These are phyloP conservation scores for Tetraneura akinire DNA, from an alignment of 1,140 invertebrate genomes.

Conservation along the genomic window DNA sequence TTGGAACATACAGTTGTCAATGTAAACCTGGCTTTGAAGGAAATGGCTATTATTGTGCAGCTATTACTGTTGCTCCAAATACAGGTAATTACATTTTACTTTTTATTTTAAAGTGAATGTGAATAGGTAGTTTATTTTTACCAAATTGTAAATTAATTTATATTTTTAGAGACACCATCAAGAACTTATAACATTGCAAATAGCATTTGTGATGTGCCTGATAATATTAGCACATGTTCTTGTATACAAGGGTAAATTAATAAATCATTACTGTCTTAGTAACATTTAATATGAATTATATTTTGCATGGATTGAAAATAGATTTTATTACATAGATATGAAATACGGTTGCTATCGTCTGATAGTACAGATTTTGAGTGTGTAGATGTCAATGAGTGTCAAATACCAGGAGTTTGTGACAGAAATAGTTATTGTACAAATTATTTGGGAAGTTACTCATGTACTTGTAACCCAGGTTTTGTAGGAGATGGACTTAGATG, in stretches of 20 bases:
- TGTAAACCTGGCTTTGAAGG: slow-evolving; percentile 69
- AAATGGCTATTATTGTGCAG: slow-evolving; percentile 61
- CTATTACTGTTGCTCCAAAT: slow-evolving; percentile 53
- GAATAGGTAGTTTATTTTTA: not conserved
- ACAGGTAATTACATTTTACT: slow-evolving; percentile 39
- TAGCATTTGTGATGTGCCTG: slow-evolving; percentile 11
- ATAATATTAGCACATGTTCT: slow-evolving; percentile 38
- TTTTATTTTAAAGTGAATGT: not conserved
- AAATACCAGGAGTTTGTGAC: slow-evolving; percentile 59
- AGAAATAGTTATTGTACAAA: slow-evolving; percentile 61
- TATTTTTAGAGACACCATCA: not conserved
- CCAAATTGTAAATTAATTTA: not conserved
- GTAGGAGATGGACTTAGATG: slow-evolving; percentile 63
- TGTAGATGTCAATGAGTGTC: slow-evolving; percentile 80
- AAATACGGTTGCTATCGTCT: slow-evolving; percentile 46
- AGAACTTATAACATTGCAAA: not conserved
- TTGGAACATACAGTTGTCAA: slow-evolving; percentile 74
- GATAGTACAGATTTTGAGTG: slow-evolving; percentile 53
- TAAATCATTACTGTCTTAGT: not conserved
- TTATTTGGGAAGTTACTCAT: slow-evolving; percentile 58
- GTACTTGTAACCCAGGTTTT: slow-evolving; percentile 62
- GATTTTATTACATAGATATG: slow-evolving; percentile 34
- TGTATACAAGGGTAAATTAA: slow-evolving; percentile 34
- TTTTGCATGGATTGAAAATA: no score
- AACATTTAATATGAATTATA: no score